Evolutionary conservation across 2,797 vertebrate species (phyloP).

Genomic region (Sciurus carolinensis): DNA sequence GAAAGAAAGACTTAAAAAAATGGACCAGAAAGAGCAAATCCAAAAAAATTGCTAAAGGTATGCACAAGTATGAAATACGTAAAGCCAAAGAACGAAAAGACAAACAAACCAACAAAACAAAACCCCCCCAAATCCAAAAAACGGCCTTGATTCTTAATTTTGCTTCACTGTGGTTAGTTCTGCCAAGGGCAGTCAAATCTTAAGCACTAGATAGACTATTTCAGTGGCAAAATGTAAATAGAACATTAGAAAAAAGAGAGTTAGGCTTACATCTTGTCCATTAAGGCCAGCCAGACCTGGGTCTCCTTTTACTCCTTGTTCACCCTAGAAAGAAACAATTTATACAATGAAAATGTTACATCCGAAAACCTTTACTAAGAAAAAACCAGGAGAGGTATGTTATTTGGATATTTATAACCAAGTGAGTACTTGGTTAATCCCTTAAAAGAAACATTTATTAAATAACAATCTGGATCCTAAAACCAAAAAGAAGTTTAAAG

Average conservation of each 20-base stretch:
- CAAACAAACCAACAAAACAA: neutral
- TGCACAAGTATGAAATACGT: neutral
- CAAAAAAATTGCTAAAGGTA: neutral
- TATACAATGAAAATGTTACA: slow-evolving; percentile 45
- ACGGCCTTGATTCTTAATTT: neutral
- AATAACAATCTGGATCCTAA: slow-evolving; percentile 66
- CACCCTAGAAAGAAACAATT: slow-evolving; percentile 87
- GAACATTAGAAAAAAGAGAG: slow-evolving; percentile 4
- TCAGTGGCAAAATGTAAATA: slow-evolving; percentile 67
- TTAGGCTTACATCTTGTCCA: slow-evolving; percentile 88
- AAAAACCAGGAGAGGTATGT: slow-evolving; percentile 20
- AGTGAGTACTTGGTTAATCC: slow-evolving; percentile 65
- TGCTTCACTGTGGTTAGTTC: neutral
- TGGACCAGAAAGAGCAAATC: neutral
- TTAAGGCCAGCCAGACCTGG: slow-evolving; percentile 87
- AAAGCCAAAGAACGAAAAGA: neutral
- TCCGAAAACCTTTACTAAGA: slow-evolving; percentile 65
- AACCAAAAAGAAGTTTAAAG: slow-evolving; percentile 73
- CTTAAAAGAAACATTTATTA: slow-evolving; percentile 64
- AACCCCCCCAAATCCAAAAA: neutral
- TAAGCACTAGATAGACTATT: neutral
- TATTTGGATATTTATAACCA: slow-evolving; percentile 53
- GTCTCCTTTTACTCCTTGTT: slow-evolving; percentile 89
- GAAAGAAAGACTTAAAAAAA: neutral
- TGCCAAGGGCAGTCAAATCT: neutral